Percentiles rank a stretch among this genome's conserved stretches.
phyloP scores from a whole-genome alignment of 2,797 vertebrate species.

The Malacoraja senta region DNA sequence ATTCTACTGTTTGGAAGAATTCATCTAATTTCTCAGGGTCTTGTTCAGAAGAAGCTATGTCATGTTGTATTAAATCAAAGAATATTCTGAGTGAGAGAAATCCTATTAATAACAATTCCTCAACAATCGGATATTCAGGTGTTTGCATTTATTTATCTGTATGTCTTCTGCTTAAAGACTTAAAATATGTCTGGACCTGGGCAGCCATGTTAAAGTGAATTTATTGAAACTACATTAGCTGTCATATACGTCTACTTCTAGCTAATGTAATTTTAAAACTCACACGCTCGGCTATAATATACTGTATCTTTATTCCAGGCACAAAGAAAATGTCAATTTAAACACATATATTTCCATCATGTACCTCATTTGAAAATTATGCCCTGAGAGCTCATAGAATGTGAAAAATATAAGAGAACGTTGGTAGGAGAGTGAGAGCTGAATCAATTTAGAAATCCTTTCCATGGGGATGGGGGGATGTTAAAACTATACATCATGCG shows the following conservation, averaged over 20 bases:
- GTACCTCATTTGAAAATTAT: not conserved
- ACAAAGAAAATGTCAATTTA: not conserved
- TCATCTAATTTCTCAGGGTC: not conserved
- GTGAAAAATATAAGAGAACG: not conserved
- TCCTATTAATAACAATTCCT: not conserved
- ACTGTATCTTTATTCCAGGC: not conserved
- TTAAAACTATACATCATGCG: not conserved
- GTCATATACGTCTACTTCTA: not conserved
- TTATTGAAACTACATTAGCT: not conserved
- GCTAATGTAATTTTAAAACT: not conserved
- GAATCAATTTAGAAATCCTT: not conserved
- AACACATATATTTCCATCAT: not conserved
- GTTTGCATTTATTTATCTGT: not conserved
- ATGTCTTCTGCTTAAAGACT: not conserved
- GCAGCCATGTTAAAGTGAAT: not conserved
- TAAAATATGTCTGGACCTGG: not conserved
- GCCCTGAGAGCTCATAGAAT: not conserved
- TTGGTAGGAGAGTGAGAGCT: not conserved
- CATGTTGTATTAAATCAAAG: not conserved
- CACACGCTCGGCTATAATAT: not conserved
- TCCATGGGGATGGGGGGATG: not conserved
- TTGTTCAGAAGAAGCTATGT: not conserved
- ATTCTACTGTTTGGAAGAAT: not conserved
- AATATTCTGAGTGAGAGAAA: no score
- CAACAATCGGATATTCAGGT: not conserved